Conservation (phyloP, 1,140 invertebrate genomes). For the Listronotus bonariensis region DNA sequence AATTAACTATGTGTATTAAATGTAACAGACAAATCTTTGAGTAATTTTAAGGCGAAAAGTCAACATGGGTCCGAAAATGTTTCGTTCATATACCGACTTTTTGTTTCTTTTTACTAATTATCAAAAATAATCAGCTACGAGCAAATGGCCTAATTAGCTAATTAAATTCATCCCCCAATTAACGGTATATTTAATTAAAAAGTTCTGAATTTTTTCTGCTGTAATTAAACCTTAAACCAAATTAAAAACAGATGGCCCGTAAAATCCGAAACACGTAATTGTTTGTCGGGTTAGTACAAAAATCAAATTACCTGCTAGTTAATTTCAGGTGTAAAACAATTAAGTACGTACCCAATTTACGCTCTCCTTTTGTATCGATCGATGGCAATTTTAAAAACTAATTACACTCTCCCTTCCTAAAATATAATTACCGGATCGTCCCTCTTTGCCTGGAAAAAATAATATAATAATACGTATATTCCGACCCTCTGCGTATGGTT, state of each 20-base stretch:
- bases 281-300: constrained; percentile 17
- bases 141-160: too few species aligned
- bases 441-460: constrained; percentile 44
- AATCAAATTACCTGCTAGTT: constrained; percentile 25
- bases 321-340: constrained; percentile 38
- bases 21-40: too few species aligned
- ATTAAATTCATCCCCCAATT: too few species aligned
- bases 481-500: constrained; percentile 14
- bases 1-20: too few species aligned
- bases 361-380: constrained; percentile 29
- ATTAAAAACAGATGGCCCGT: constrained; percentile 22
- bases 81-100: too few species aligned
- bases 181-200: too few species aligned
- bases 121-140: too few species aligned
- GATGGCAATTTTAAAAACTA: constrained; percentile 47
- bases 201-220: background rate
- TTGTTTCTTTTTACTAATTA: too few species aligned
- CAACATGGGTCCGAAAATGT: too few species aligned
- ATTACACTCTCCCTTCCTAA: constrained; percentile 45
- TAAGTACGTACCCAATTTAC: constrained; percentile 34
- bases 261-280: constrained; percentile 17
- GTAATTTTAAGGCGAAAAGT: too few species aligned
- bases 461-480: constrained; percentile 29
- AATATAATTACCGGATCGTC: constrained; percentile 45
- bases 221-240: constrained; percentile 10